These are phyloP conservation scores for Eupithecia vulgata DNA, from an alignment of 2,888 invertebrate species.

Conservation along the genomic window DNA sequence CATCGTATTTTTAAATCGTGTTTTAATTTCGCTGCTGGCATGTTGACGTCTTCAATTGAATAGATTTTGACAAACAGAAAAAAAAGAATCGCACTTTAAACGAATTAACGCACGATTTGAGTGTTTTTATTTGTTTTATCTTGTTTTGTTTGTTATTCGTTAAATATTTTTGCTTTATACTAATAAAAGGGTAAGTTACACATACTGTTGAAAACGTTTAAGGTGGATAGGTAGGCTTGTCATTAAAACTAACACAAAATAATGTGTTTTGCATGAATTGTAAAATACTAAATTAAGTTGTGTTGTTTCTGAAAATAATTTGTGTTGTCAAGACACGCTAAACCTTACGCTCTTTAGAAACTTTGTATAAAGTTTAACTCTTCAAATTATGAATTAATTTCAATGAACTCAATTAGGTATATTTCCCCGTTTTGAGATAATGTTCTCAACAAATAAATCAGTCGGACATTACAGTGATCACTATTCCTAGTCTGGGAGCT, in stretches of 20 bases:
- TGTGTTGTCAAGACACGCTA: background rate
- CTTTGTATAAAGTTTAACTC: background rate
- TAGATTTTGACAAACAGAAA: background rate
- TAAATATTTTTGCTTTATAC: conserved; percentile 24
- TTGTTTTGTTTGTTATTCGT: conserved; percentile 18
- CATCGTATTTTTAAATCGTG: conserved; percentile 18
- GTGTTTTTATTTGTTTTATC: conserved; percentile 16
- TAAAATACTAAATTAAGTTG: conserved; percentile 1
- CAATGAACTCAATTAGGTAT: background rate
- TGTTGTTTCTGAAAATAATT: background rate
- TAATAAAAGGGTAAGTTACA: conserved; percentile 17
- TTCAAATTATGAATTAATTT: too few relatives aligned
- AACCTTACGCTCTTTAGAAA: background rate
- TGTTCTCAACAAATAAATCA: background rate
- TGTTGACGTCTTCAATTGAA: background rate
- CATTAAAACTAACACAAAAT: conserved; percentile 14
- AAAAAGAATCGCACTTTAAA: background rate
- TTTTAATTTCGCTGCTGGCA: conserved; percentile 10
- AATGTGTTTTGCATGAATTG: conserved; percentile 12
- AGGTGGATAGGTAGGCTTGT: conserved; percentile 6
- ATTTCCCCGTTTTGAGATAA: background rate
- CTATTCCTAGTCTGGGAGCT: background rate
- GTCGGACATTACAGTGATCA: background rate
- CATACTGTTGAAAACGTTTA: background rate
- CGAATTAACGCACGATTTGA: conserved; percentile 14